Evolutionary conservation across 2,888 invertebrate genomes (phyloP).

Genomic region (Aphrophora alni): DNA sequence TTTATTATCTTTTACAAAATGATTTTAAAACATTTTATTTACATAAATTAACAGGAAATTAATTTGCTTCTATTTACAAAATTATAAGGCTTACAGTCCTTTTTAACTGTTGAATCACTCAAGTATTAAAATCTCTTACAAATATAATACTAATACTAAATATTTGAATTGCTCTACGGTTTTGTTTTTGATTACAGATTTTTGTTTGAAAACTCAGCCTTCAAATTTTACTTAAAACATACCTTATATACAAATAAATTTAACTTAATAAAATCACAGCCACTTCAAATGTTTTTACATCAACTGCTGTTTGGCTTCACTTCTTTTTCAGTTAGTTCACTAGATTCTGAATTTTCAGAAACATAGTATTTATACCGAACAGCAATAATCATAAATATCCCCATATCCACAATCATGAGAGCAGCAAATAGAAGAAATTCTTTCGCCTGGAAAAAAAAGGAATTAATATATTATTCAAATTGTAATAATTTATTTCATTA

Average conservation of each 20-base stretch:
- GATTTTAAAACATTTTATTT: no score
- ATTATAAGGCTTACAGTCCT: no score
- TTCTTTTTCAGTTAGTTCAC: not conserved
- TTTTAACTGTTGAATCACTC: no score
- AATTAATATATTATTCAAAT: not conserved
- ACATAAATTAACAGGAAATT: no score
- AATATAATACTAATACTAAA: no score
- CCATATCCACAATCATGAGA: slow-evolving; percentile 83
- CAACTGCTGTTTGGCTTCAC: not conserved
- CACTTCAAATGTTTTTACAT: not conserved
- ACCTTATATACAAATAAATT: not conserved
- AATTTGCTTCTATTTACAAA: no score
- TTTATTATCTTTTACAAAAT: no score
- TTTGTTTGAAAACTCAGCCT: not conserved
- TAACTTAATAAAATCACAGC: not conserved
- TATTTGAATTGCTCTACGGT: no score
- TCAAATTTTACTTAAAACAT: no score
- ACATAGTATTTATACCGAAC: slow-evolving; percentile 73
- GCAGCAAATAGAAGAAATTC: slow-evolving; percentile 89
- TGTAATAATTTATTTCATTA: not conserved
- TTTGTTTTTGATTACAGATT: no score
- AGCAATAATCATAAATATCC: slow-evolving; percentile 80
- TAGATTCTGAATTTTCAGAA: slow-evolving; percentile 6
- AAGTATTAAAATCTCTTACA: no score
- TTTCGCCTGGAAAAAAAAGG: slow-evolving; percentile 69